These are phyloP conservation scores for Amphipyra berbera DNA, from an alignment of 2,888 invertebrate species.

Conservation along the genomic window DNA sequence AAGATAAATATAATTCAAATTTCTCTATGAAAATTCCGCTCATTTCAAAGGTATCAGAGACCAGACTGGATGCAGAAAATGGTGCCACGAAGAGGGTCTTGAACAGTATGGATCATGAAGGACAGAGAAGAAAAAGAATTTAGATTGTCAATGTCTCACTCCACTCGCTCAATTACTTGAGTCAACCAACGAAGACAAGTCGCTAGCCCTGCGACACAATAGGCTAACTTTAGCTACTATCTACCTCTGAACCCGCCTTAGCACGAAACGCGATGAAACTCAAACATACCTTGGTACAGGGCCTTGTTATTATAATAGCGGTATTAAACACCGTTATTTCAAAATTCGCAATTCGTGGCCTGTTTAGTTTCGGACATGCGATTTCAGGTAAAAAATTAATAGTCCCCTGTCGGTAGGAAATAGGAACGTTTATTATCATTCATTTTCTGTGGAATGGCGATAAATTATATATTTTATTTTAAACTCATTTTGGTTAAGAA, in stretches of 20 bases:
- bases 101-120: too few relatives aligned
- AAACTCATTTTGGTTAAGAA: constrained; percentile 11
- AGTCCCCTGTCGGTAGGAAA: constrained; percentile 52
- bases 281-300: constrained; percentile 51
- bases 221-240: constrained; percentile 6
- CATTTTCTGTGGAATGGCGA: constrained; percentile 41
- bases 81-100: too few relatives aligned
- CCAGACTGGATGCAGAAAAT: too few relatives aligned
- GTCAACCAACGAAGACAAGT: not conserved
- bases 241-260: constrained; percentile 38
- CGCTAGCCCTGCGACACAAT: not conserved
- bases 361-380: constrained; percentile 73
- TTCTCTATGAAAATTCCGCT: too few relatives aligned
- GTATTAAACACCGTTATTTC: constrained; percentile 77
- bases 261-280: constrained; percentile 62
- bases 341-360: constrained; percentile 73
- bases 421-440: constrained; percentile 57
- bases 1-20: too few relatives aligned
- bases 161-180: too few relatives aligned
- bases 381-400: constrained; percentile 71
- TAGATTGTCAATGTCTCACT: too few relatives aligned
- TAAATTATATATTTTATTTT: constrained; percentile 51
- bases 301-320: constrained; percentile 74
- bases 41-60: too few relatives aligned
- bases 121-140: too few relatives aligned